Evolutionary conservation across 2,797 vertebrate genomes (phyloP), one percentile per base, ranked within the genome.

Genomic region (Schizopygopsis pylzovi): DNA sequence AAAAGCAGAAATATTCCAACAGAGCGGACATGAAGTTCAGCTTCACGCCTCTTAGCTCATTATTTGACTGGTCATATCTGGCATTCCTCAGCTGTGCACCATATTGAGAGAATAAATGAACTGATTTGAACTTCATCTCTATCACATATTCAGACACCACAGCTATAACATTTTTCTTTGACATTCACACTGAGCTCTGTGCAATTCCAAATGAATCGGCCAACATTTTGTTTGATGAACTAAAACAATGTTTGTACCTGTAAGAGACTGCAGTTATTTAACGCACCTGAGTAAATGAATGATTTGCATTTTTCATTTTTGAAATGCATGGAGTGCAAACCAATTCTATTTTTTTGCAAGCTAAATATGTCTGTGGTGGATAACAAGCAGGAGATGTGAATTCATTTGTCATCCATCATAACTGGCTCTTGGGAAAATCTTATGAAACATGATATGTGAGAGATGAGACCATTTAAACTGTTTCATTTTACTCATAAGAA

Each of bases 61-160:
- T 79, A 63, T 68, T 80, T 81, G 78, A 71, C 37, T 9, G 33
- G 77, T 86, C 84, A 70, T 80, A 25, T 72, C 65, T 86, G 77
- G 52, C 70, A 84, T 84, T 81, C 54, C 73, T 67, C 79, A 70
- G 77, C 71, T 84, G 87, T 81, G 61, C 47, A 18, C 52, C 47
- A 73, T 9, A 59, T 41, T 52, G 39, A 82, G 43, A 52, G 12
- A 20, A 28, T 59, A 71, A 79, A 56, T 15, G 13, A 75, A 54
- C 61, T 22, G 39, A 71, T n/a, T 49, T 28, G 54, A 47, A 59
- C 76, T n/a, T 59, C 6, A 61, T 84, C 33, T 65, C 63, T 56
- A 54, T 15, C 8, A 33, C 9, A 3, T 54, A 56, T 83, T 67
- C 59, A 76, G 22, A 75, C 16, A 33, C 39, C 37, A 82, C 16